Conservation (phyloP, 1,140 invertebrate genomes). For the Pomacea maculata region DNA sequence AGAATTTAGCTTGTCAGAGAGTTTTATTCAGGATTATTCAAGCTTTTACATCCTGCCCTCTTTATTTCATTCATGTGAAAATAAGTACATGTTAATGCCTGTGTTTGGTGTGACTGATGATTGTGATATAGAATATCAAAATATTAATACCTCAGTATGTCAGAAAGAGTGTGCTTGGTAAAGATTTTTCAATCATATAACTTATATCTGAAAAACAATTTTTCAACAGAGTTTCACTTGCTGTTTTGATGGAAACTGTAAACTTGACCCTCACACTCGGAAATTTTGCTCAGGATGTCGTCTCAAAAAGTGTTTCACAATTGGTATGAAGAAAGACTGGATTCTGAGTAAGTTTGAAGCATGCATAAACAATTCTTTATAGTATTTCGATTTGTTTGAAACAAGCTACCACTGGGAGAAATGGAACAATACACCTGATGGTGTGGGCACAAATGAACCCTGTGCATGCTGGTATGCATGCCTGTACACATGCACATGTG, state of each 20-base stretch:
- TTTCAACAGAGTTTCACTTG: conserved; percentile 57
- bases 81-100: background rate
- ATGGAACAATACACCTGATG: too few species aligned
- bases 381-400: too few species aligned
- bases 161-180: background rate
- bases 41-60: background rate
- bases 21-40: too few species aligned
- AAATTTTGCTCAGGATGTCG: conserved; percentile 97
- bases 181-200: background rate
- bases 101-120: background rate
- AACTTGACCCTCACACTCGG: conserved; percentile 89
- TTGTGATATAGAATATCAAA: background rate
- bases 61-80: background rate
- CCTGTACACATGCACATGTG: too few species aligned
- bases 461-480: too few species aligned
- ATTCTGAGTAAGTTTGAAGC: conserved; percentile 84
- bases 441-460: too few species aligned
- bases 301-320: conserved; percentile 87
- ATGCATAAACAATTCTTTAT: too few species aligned
- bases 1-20: too few species aligned
- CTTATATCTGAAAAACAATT: background rate
- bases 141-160: background rate
- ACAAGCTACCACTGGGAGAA: too few species aligned
- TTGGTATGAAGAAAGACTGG: conserved; percentile 97
- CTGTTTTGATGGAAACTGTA: conserved; percentile 87